Evolutionary conservation across 30 jellyfish, hydroid and myxozoan genomes (phyloP).

Genomic region (Nemopilema nomurai): DNA sequence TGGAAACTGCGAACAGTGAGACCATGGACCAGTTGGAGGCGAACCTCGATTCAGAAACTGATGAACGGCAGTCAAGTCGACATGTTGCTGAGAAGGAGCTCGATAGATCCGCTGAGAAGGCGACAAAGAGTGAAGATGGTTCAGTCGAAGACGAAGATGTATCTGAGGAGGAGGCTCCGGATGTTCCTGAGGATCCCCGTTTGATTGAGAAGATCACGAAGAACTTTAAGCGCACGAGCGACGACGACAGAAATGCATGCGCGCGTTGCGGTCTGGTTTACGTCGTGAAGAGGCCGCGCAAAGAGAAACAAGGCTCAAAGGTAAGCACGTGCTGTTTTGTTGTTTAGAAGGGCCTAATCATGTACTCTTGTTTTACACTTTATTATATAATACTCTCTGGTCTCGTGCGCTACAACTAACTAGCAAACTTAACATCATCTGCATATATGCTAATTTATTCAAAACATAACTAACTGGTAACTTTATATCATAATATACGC

Average conservation of each 20-base stretch:
- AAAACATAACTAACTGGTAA: no score
- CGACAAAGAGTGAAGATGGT: not conserved
- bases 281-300: conserved; percentile 74
- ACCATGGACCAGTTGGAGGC: not conserved
- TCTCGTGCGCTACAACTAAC: no score
- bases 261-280: conserved; percentile 86
- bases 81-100: not conserved
- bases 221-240: conserved; percentile 64
- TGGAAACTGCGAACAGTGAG: not conserved
- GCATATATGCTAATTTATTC: no score
- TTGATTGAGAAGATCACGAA: conserved; percentile 51
- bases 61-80: not conserved
- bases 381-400: no score
- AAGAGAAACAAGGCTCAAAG: conserved; percentile 55
- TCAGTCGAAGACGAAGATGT: not conserved
- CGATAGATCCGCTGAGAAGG: not conserved
- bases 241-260: conserved; percentile 77
- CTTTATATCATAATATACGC: no score
- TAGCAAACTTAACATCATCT: no score
- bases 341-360: not conserved
- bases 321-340: conserved; percentile 6
- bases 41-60: not conserved
- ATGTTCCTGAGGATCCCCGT: conserved; percentile 61
- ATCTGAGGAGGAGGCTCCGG: conserved; percentile 25
- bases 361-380: not conserved